A percentile compares a stretch with the other conserved stretches of the same genome.
These are phyloP conservation scores for Anas platyrhynchos DNA, from an alignment of 2,113 vertebrate species.

Conservation along the genomic window DNA sequence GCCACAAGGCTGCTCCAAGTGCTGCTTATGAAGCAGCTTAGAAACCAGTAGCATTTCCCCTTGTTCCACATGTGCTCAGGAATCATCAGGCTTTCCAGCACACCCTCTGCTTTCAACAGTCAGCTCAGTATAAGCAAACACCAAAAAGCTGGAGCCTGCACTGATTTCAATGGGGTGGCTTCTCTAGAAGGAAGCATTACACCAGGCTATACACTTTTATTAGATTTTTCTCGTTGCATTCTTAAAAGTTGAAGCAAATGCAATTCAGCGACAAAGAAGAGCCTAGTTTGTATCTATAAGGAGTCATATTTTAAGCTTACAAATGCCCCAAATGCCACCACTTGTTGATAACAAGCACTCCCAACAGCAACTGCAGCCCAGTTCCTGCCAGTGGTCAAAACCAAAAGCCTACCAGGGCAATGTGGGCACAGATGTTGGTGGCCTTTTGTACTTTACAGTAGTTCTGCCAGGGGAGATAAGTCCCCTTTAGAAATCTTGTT, in stretches of 20 bases:
- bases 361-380: neutral
- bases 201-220: neutral
- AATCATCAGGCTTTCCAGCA: neutral
- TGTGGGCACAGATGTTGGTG: neutral
- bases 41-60: neutral
- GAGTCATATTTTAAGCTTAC: neutral
- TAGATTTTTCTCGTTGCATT: neutral
- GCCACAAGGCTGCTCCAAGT: constrained; percentile 36
- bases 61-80: neutral
- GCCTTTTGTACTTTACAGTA: neutral
- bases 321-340: neutral
- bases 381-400: neutral
- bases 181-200: neutral
- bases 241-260: neutral
- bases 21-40: neutral
- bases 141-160: neutral
- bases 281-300: neutral
- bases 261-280: neutral
- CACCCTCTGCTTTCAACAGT: neutral
- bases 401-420: neutral
- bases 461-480: neutral
- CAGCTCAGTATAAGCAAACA: neutral
- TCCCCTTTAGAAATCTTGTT: neutral
- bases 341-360: neutral
- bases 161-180: neutral